Evolutionary conservation across 2,797 vertebrate genomes (phyloP), one percentile per base, ranked within the genome.

Genomic region (Amphiprion clarkii): DNA sequence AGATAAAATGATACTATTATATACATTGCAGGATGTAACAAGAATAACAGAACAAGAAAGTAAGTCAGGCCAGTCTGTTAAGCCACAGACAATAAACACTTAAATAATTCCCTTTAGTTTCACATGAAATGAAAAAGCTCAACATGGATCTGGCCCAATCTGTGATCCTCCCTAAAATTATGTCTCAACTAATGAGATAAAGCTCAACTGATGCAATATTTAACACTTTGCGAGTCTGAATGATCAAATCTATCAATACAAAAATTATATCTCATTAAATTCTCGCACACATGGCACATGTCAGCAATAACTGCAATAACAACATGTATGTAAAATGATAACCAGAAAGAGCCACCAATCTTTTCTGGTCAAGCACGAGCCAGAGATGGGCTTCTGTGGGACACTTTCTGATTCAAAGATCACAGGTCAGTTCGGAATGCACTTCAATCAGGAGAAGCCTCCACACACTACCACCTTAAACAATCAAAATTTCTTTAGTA

Each of bases 171-270:
- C 42, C 39, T 33, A 53, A 67, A 60, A 31, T 14, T 23, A 71
- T 72, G 76, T 67, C 68, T 74, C 31, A 40, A 42, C 65, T 81
- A 82, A 82, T 78, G 74, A 86, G 66, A 66, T 17, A 5, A 80
- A 46, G 54, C 70, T 64, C 25, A 11, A 17, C 75, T 79, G 78
- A 84, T 73, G 83, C 68, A 88, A 86, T 74, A 66, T 70, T 79
- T 69, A 63, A 71, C 10, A 74, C 67, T 78, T 57, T 21, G 61
- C 31, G 27, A 25, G 67, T 72, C 31, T 63, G 8, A 79, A 21
- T 11, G 49, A 16, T 11, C 48, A 9, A 10, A 10, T n/a, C 9
- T 9, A 25, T 53, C 58, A 33, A n/a, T 29, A 55, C 56, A 61
- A 71, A 64, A 71, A 65, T 4, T 1, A 8, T 7, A 21, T 66